Conservation (phyloP, 2,797 vertebrate genomes). For the Ficedula albicollis region DNA sequence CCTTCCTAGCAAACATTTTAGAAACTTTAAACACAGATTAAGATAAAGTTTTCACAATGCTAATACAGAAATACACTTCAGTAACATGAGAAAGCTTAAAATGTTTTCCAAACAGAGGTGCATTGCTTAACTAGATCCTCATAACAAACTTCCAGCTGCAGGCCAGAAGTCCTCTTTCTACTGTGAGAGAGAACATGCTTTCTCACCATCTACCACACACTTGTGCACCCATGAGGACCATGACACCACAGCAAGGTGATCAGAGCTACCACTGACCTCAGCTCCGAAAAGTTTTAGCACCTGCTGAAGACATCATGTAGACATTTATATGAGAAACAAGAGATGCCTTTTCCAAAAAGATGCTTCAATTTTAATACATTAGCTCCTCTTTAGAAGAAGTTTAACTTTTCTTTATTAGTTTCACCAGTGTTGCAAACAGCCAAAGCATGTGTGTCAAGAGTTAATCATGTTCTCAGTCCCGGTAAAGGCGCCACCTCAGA, state of each 20-base stretch:
- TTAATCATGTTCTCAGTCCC: neutral
- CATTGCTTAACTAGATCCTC: neutral
- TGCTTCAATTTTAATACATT: neutral
- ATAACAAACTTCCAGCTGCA: neutral
- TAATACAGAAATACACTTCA: slow-evolving; percentile 10
- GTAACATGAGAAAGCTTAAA: slow-evolving; percentile 12
- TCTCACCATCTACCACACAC: neutral
- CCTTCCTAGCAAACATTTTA: slow-evolving; percentile 6
- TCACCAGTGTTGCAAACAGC: neutral
- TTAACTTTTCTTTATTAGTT: neutral
- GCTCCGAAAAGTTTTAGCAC: neutral
- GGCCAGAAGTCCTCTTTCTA: neutral
- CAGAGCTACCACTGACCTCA: neutral
- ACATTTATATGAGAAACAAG: neutral
- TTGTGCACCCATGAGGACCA: neutral
- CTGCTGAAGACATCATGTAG: neutral
- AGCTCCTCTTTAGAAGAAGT: neutral
- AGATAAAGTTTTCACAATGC: neutral
- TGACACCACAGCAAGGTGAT: neutral
- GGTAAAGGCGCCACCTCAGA: neutral
- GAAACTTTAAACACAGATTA: slow-evolving; percentile 41
- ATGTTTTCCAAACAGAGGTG: slow-evolving; percentile 29
- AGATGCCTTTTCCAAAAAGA: neutral
- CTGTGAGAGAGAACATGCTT: neutral
- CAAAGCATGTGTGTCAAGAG: neutral